Percentiles rank a stretch among this genome's conserved stretches.
Evolutionary conservation across 2,113 vertebrate genomes (phyloP).

Genomic region (Anhinga rufa): DNA sequence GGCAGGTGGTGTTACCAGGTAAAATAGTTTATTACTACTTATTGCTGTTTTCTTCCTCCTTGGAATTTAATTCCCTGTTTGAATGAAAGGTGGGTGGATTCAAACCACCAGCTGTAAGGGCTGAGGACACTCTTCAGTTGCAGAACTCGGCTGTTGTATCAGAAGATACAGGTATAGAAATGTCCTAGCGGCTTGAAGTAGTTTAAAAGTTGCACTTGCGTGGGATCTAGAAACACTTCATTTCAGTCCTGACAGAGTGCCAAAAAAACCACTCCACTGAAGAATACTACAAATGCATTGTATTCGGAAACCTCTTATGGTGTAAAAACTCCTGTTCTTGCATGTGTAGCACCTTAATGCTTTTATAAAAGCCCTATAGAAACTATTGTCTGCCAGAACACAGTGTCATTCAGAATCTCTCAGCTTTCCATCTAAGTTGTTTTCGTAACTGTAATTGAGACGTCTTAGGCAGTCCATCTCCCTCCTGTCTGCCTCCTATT

Average conservation of each 20-base stretch:
- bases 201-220: neutral
- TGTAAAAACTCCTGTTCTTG: neutral
- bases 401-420: neutral
- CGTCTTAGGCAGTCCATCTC: neutral
- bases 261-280: neutral
- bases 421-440: neutral
- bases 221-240: neutral
- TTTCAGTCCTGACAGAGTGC: neutral
- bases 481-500: neutral
- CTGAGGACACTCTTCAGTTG: neutral
- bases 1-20: constrained; percentile 83
- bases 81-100: neutral
- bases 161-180: neutral
- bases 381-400: neutral
- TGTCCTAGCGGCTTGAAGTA: neutral
- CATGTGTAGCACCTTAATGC: neutral
- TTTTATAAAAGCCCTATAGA: neutral
- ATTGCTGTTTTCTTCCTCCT: neutral
- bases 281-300: no score
- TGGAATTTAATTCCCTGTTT: neutral
- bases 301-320: neutral
- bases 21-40: neutral
- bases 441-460: no score
- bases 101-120: neutral
- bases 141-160: neutral